phyloP scores from a whole-genome alignment of 2,113 vertebrate species.

The Psittacara wagleri region DNA sequence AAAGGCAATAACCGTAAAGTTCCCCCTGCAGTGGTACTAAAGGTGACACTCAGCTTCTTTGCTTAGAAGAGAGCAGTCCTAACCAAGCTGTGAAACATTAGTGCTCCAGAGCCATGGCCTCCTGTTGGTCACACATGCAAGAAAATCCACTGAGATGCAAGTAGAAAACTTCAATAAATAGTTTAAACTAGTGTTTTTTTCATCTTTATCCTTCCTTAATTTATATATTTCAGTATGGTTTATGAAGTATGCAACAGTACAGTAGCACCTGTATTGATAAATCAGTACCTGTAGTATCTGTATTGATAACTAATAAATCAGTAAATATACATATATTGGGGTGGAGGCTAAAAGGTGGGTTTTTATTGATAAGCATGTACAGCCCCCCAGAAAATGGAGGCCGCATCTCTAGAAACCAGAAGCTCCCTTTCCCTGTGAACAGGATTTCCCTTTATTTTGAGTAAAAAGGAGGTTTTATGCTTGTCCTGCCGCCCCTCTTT shows the following conservation, averaged over 20 bases:
- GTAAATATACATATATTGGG: background rate
- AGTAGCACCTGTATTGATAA: background rate
- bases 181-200: background rate
- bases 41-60: background rate
- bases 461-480: background rate
- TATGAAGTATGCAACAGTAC: fast-evolving
- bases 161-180: fast-evolving
- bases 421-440: background rate
- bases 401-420: background rate
- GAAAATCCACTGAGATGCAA: background rate
- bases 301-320: background rate
- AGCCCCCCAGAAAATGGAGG: background rate
- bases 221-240: background rate
- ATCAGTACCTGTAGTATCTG: background rate
- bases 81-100: background rate
- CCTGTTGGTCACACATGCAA: fast-evolving
- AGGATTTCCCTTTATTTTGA: background rate
- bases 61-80: background rate
- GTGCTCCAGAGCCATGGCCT: background rate
- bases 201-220: background rate
- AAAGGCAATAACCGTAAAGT: background rate
- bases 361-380: fast-evolving
- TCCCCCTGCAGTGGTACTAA: background rate
- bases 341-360: fast-evolving
- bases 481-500: background rate